Evolutionary conservation across 1,140 invertebrate species (phyloP).

Genomic region (Papilio polyxenes): DNA sequence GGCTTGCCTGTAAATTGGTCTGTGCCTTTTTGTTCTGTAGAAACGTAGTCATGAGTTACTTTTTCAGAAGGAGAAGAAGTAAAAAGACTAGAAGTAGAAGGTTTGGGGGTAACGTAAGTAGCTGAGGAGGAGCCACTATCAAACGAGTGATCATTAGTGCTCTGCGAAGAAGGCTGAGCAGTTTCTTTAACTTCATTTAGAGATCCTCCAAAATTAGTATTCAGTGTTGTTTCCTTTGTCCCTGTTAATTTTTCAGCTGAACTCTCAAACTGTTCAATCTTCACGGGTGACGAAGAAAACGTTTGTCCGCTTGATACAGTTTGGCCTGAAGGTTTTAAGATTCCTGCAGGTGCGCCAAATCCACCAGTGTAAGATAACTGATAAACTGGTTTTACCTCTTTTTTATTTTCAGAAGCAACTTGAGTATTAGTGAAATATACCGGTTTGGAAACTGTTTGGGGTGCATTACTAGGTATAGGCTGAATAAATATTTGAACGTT

Average conservation of each 20-base stretch:
- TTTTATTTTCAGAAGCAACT: slow-evolving; percentile 24
- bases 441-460: neutral
- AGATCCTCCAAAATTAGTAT: neutral
- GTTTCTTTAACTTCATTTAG: neutral
- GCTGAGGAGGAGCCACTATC: neutral
- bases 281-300: neutral
- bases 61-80: neutral
- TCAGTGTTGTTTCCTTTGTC: neutral
- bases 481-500: slow-evolving; percentile 25
- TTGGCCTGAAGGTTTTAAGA: slow-evolving; percentile 25
- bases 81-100: slow-evolving; percentile 7
- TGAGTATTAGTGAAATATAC: slow-evolving; percentile 13
- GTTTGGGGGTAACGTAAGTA: slow-evolving; percentile 30
- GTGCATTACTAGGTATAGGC: neutral
- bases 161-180: neutral
- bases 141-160: neutral
- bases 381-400: slow-evolving; percentile 17
- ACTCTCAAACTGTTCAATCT: neutral
- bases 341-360: slow-evolving; percentile 48
- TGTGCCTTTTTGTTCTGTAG: neutral
- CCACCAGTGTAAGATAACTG: slow-evolving; percentile 45
- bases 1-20: neutral
- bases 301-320: neutral
- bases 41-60: neutral
- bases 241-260: neutral